Conservation (phyloP, 2,888 invertebrate species). For the Cantharis flavilabris region DNA sequence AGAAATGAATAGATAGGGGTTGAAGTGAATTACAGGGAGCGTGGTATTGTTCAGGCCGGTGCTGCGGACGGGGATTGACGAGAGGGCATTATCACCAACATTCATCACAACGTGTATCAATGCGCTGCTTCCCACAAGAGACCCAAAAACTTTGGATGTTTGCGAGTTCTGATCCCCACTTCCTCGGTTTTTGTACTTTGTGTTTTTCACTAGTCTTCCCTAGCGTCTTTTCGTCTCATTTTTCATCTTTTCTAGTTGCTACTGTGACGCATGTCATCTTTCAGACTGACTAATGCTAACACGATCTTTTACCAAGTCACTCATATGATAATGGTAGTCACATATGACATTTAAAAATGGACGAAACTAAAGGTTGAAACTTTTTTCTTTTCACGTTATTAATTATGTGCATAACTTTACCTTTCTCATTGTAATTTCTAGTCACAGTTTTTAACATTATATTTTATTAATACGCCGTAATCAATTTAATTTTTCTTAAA, state of each 20-base stretch:
- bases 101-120: slow-evolving; percentile 59
- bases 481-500: not conserved
- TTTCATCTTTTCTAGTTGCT: slow-evolving; percentile 57
- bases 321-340: slow-evolving; percentile 25
- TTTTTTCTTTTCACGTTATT: not conserved
- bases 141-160: slow-evolving; percentile 54
- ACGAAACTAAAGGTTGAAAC: not conserved
- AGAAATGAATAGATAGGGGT: slow-evolving; percentile 55
- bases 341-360: slow-evolving; percentile 26
- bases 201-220: slow-evolving; percentile 47
- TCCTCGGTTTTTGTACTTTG: slow-evolving; percentile 49
- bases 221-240: slow-evolving; percentile 50
- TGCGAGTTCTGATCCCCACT: slow-evolving; percentile 50
- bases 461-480: not conserved
- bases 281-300: slow-evolving; percentile 51
- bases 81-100: slow-evolving; percentile 60
- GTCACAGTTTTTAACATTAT: not conserved
- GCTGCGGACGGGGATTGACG: slow-evolving; percentile 60
- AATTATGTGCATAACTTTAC: not conserved
- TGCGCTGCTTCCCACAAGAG: slow-evolving; percentile 57
- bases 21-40: slow-evolving; percentile 54
- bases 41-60: slow-evolving; percentile 62
- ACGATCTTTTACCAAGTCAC: slow-evolving; percentile 39
- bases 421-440: not conserved
- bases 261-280: slow-evolving; percentile 56